Base-by-base conservation (phyloP, 2,888 invertebrate species). In the Automeris io region DNA sequence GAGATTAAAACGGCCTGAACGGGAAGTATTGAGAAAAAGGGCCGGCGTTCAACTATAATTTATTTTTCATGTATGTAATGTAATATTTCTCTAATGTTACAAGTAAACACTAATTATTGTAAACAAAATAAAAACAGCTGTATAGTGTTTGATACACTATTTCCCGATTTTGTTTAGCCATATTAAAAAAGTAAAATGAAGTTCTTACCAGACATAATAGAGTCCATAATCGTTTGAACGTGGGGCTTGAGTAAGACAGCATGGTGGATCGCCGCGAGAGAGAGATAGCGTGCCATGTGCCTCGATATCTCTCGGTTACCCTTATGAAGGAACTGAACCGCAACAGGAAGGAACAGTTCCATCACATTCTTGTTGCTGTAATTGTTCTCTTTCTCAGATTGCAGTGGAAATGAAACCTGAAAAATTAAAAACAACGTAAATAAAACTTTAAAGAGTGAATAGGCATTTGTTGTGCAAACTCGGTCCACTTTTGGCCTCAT, bases 211-310 rank as follows among this genome's bases (percentile, higher is more conserved):
- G 94, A 91, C 68, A 96, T 91, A 44, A 97, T 94, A 46, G 95
- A 96, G 69, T 95, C 94, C 88, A 97, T 94, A 40, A 97, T 95
- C 4, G 94, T 93, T 51, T 95, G 93, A 37, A 96, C 93, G 71
- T 97, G 95, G 7, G 94, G 92, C 53, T 95, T 94, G 25, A 98
- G 82, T 46, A 97, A 80, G 45, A 92, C 91, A 2, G 96, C 94
- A 77, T 97, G 95, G 65, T 96, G 95, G 43, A 96, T 95, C 37
- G 97, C 97, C 8, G 97, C 97, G 49, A 98, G 82, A 0, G 96
- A 96, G 35, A 98, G 88, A 74, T 98, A 98, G 35, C 95, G 93
- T 25, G 96, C 95, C 88, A 97, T 92, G 70, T 96, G 96, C 41
- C 95, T 88, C 0, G 95, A 95, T 45, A 98, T 88, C 73, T 97